Evolutionary conservation across 1,140 invertebrate genomes (phyloP), one percentile per base, ranked within the genome.

Genomic region (Calephelis nemesis): DNA sequence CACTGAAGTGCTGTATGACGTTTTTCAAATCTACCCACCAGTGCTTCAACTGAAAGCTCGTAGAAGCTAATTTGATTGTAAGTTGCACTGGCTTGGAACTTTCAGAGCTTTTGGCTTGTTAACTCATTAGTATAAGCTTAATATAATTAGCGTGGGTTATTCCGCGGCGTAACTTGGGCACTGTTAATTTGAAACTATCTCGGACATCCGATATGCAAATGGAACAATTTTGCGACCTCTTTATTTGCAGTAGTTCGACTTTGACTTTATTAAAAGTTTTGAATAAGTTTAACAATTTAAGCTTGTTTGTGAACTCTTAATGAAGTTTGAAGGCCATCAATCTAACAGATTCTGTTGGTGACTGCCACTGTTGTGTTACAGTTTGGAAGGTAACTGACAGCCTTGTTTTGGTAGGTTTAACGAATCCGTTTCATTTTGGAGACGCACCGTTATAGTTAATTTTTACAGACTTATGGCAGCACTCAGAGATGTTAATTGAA

Each of bases 51-150:
- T 39, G 10, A 58, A 6, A 58, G 52, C 52, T 58, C 52, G 7
- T 13, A 10, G 7, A 9, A 6, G 30, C 52, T 58, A 58, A 58
- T 58, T 58, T 30, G 52, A 58, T 58, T 58, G 52, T 15, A 58
- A 58, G 15, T 58, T 12, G 52, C 52, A 12, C 52, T 58, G 52
- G 52, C 52, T 58, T 5, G 52, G 52, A 58, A 39, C 52, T 58
- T 58, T 58, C 10, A 30, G 52, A 12, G 13, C 52, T 58, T 58
- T 58, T 5, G 52, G 52, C 52, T 58, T 58, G 52, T 58, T 58
- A 58, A 58, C 15, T 58, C 52, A 58, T 58, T 58, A 58, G 52
- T 58, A 58, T 30, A 58, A 39, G 52, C 52, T 58, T 58, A 58
- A 58, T 58, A 60, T 60, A 60, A 60, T 60, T 60, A 39, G 30